Base-by-base conservation (phyloP, 1,140 invertebrate genomes). In the Drosophila lini region DNA sequence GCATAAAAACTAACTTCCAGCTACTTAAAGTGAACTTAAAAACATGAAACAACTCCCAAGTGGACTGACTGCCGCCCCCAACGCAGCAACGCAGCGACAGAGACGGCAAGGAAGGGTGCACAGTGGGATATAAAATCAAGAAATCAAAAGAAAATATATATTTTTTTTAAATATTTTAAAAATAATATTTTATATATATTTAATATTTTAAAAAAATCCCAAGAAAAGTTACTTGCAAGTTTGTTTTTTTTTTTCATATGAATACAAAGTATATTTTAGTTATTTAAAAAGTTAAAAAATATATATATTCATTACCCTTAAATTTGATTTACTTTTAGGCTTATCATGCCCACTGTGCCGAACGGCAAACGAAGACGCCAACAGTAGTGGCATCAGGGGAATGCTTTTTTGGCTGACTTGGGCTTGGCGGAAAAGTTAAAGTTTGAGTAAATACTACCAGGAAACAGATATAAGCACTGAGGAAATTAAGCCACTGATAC, bases 21-120 rank as follows among this genome's bases (percentile, higher is more conserved):
- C 83, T 88, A 83, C 82, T 86, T 82, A 88, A 86, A 86, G 82
- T 41, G 71, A 86, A 86, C 82, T 88, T 86, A 88, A 86, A 74
- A 88, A 86, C 83, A 88, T 74, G 82, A 83, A 83, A 77, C 76
- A 88, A 86, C 78, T 86, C 82, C 68, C 68, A 36, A 70, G 68
- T 70, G 68, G 25, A 38, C 64, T 42, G 38, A 36, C 32, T 53
- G 52, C 19, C 9, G 19, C 19, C 16, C 10, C 67, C 53, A 53
- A 56, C 22, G 42, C 41, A 42, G 45, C 22, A 34, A 52, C 13
- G 56, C 28, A 10, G 19, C 34, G 34, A 41, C 61, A 45, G 13
- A 5, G 22, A 19, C 16, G 34, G 13, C 45, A 44, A 32, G 57
- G 48, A 52, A 28, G 41, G 56, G 28, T 6, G 36, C 19, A 53